These are phyloP conservation scores for Catostomus latipinnis DNA, from an alignment of 2,797 vertebrate genomes.

Conservation along the genomic window DNA sequence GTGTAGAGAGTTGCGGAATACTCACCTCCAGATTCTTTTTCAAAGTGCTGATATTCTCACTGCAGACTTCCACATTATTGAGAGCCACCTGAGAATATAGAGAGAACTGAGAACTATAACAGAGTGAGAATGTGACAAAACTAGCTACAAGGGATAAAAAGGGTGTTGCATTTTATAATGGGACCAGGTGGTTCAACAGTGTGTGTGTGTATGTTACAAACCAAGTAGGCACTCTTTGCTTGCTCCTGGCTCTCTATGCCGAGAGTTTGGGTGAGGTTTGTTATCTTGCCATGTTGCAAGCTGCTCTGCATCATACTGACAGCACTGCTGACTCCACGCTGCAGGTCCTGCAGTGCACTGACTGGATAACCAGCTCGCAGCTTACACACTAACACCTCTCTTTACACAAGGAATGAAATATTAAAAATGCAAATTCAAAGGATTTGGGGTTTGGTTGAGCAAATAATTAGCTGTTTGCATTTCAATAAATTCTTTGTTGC, in stretches of 20 bases:
- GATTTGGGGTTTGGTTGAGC: not conserved
- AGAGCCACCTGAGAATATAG: conserved; percentile 86
- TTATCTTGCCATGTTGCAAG: conserved; percentile 95
- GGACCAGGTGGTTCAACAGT: not conserved
- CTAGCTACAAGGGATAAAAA: not conserved
- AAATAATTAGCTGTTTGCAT: not conserved
- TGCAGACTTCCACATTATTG: conserved; percentile 96
- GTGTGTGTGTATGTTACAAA: conserved; percentile 65
- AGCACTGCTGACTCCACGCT: conserved; percentile 94
- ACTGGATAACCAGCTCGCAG: conserved; percentile 93
- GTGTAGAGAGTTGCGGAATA: not conserved
- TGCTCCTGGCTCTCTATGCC: conserved; percentile 94
- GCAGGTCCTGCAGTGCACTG: conserved; percentile 95
- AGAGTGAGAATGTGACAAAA: not conserved
- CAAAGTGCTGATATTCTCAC: conserved; percentile 95
- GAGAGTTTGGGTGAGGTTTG: conserved; percentile 80
- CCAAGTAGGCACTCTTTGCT: conserved; percentile 95
- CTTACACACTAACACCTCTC: conserved; percentile 93
- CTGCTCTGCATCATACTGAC: conserved; percentile 99
- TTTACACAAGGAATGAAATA: conserved; percentile 57
- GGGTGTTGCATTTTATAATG: too few relatives aligned
- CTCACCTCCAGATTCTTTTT: conserved; percentile 95
- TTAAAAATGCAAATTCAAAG: not conserved
- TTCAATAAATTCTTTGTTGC: not conserved
- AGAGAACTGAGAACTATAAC: not conserved